Evolutionary conservation across 2,888 invertebrate genomes (phyloP).

Genomic region (Sericinus montela): DNA sequence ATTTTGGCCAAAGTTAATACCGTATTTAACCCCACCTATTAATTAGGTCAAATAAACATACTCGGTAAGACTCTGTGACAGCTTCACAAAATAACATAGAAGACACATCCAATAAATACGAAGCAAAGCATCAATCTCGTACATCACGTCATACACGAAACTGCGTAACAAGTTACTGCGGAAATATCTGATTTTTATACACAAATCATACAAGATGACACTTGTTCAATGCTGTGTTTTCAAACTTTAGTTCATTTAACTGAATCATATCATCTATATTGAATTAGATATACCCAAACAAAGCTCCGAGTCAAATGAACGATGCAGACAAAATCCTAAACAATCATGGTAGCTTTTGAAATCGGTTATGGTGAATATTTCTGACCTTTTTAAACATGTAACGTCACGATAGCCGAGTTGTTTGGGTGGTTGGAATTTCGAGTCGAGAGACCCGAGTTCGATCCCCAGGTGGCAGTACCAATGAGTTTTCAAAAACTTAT

Average conservation of each 20-base stretch:
- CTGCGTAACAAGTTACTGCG: constrained; percentile 27
- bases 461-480: too few species aligned
- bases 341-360: background rate
- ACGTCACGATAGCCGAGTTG: too few species aligned
- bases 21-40: background rate
- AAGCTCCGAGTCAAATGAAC: background rate
- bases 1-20: too few species aligned
- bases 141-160: background rate
- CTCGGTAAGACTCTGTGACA: background rate
- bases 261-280: background rate
- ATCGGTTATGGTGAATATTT: background rate
- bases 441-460: too few species aligned
- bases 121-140: background rate
- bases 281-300: too few species aligned
- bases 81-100: background rate
- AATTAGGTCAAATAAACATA: background rate
- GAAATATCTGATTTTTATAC: constrained; percentile 42
- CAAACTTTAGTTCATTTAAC: background rate
- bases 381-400: background rate
- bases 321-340: background rate
- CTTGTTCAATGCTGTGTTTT: background rate
- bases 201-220: constrained; percentile 39
- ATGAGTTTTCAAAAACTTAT: too few species aligned
- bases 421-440: too few species aligned
- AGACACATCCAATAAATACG: constrained; percentile 2